Conservation (phyloP, 2,888 invertebrate genomes). For the Tricholauxania praeusta region DNA sequence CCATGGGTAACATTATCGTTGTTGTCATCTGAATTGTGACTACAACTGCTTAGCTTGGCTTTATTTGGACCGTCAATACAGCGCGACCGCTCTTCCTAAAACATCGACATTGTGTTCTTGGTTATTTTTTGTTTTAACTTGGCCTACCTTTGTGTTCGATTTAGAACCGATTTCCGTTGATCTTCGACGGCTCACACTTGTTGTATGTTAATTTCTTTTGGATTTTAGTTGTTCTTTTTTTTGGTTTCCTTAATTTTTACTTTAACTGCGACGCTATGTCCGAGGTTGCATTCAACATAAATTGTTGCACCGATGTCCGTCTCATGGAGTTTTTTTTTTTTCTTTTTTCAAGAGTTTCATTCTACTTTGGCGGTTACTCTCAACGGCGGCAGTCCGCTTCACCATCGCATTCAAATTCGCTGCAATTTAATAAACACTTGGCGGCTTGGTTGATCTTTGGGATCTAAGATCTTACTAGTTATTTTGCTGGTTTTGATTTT, state of each 20-base stretch:
- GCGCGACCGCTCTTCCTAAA: not conserved
- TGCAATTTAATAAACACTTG: constrained; percentile 38
- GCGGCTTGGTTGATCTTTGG: constrained; percentile 10
- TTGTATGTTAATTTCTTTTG: constrained; percentile 32
- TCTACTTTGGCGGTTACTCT: not conserved
- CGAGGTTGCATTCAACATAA: constrained; percentile 51
- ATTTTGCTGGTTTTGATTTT: not conserved
- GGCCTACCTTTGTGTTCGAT: not conserved
- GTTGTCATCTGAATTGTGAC: constrained; percentile 48
- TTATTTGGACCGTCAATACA: constrained; percentile 10
- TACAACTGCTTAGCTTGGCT: constrained; percentile 47
- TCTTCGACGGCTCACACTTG: constrained; percentile 20
- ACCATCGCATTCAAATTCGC: constrained; percentile 23
- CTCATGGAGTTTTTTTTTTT: not conserved
- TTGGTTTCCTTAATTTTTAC: not conserved
- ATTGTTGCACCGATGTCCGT: constrained; percentile 46
- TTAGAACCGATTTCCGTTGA: constrained; percentile 3
- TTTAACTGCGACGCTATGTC: constrained; percentile 40
- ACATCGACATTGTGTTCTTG: not conserved
- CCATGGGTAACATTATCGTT: constrained; percentile 41
- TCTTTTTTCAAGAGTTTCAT: not conserved
- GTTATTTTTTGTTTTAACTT: not conserved
- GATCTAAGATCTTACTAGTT: not conserved
- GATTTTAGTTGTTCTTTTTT: constrained; percentile 18
- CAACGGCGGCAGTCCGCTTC: not conserved